Base-by-base conservation (phyloP, 1,140 invertebrate species). In the Cyclina sinensis region DNA sequence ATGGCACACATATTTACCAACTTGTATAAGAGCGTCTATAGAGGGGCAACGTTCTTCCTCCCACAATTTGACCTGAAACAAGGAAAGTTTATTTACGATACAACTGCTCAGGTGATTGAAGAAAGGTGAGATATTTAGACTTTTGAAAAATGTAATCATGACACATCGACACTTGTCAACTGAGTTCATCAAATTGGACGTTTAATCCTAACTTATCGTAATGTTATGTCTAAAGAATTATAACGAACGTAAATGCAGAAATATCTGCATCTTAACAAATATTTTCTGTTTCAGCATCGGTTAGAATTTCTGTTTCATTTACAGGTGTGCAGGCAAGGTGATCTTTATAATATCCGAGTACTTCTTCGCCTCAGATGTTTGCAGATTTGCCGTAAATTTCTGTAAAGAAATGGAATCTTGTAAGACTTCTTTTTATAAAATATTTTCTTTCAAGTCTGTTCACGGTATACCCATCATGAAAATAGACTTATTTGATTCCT, bases 271-370 rank as follows among this genome's bases (percentile, higher is more conserved):
- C 5, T 14, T 43, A 43, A 43, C 43, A 43, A 7, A 7, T 7
- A n/a, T n/a, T 62, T 62, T 62, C 14, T 62, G n/a, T 62, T 62
- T n/a, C 57, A 62, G 57, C 57, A 62, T 18, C 27, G 24, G 39
- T 57, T 30, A n/a, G n/a, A 43, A 43, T 35, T 37, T 14, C 16
- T 73, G n/a, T 16, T 85, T 51, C 57, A 35, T 12, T 85, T 54
- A 24, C 48, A 86, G 84, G 51, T 86, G 84, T 62, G 54, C 21
- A 3, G 84, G 84, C 4, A 86, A 59, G 57, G 84, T 86, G 14
- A 65, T 86, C 16, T 86, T 86, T 30, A 37, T 86, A 21, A 24
- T 86, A 48, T 86, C 84, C 5, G 84, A 76, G 32, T 86, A 86
- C 51, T 86, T 86, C 70, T 73, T 78, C 24, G 70, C 84, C 3